Percentiles rank a stretch among this genome's conserved stretches.
Conservation (phyloP, 1,140 invertebrate species). For the Eriosoma lanigerum region DNA sequence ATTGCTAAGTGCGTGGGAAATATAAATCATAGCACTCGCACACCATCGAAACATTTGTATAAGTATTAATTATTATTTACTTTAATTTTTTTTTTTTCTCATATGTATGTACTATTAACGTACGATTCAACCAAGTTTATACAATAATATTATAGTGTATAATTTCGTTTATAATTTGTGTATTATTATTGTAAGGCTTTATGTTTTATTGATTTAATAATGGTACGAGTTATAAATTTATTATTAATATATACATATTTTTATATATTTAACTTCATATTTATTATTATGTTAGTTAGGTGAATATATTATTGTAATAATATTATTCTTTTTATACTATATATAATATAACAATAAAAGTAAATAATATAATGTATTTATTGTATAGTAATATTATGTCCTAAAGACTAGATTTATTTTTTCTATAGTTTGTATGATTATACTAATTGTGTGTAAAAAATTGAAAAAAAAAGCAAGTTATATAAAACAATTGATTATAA, state of each 20-base stretch:
- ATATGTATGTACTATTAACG: no score
- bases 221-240: neutral
- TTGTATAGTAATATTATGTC: neutral
- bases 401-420: constrained; percentile 5
- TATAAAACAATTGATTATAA: neutral
- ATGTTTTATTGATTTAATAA: neutral
- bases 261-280: neutral
- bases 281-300: neutral
- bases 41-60: no score
- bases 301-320: neutral
- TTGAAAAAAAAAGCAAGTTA: neutral
- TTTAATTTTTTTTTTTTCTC: no score
- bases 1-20: no score
- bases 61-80: no score
- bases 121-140: no score
- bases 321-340: neutral
- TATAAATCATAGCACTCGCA: no score
- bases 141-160: neutral
- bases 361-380: neutral
- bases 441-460: neutral
- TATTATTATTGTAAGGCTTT: neutral
- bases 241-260: no score
- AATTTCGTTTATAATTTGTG: neutral
- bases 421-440: no score
- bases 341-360: neutral